Conservation (phyloP, 2,113 vertebrate species). For the Hyla sarda region DNA sequence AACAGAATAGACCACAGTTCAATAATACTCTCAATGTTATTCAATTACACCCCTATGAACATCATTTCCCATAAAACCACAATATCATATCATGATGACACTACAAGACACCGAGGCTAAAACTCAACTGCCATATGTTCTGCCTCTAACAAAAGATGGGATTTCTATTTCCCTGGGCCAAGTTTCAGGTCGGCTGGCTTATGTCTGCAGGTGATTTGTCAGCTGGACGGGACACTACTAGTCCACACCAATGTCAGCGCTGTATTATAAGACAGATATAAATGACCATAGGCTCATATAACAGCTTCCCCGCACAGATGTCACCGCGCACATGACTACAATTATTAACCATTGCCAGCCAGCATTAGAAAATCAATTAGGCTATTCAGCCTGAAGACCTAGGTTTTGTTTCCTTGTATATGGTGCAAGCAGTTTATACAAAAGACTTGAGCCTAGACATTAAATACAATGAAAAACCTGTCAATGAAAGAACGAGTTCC, state of each 20-base stretch:
- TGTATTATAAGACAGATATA: conserved; percentile 43
- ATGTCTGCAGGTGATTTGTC: conserved; percentile 49
- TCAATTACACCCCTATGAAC: conserved; percentile 58
- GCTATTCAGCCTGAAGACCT: background rate
- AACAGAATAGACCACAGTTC: conserved; percentile 46
- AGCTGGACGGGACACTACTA: conserved; percentile 29
- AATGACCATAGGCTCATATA: conserved; percentile 39
- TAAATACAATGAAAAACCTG: conserved; percentile 3
- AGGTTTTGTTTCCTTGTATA: conserved; percentile 6
- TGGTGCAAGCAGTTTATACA: background rate
- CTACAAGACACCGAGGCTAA: conserved; percentile 39
- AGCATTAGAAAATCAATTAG: conserved; percentile 27
- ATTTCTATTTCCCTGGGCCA: conserved; percentile 48
- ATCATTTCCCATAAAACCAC: conserved; percentile 58
- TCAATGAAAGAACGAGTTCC: conserved; percentile 3
- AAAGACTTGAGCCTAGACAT: background rate
- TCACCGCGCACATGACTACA: conserved; percentile 34
- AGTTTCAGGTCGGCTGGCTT: conserved; percentile 23
- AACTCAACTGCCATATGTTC: conserved; percentile 55
- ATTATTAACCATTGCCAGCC: conserved; percentile 27
- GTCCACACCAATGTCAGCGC: conserved; percentile 22
- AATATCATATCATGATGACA: conserved; percentile 58
- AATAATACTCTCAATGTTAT: conserved; percentile 56
- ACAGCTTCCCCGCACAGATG: conserved; percentile 29
- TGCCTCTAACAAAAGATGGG: conserved; percentile 48